These are phyloP conservation scores for Goniozus legneri DNA, from an alignment of 1,140 invertebrate species.

Conservation along the genomic window DNA sequence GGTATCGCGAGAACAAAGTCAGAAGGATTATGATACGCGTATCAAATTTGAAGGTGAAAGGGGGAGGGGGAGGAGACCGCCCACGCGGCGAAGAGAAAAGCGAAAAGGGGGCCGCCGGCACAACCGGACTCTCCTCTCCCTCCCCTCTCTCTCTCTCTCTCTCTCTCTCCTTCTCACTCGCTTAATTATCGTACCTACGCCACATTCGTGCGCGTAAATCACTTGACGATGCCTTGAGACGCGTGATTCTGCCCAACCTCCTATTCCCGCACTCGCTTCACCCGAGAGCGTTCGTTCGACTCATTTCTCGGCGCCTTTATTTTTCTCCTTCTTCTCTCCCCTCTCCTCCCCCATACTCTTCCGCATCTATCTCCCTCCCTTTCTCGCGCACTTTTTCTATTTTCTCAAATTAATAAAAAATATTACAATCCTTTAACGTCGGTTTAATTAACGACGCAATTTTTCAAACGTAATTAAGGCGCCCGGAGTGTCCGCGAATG, in stretches of 20 bases:
- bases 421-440: too few relatives aligned
- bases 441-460: too few relatives aligned
- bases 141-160: neutral
- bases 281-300: constrained; percentile 6
- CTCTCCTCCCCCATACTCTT: neutral
- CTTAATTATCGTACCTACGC: constrained; percentile 46
- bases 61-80: constrained; percentile 47
- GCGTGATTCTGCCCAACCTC: constrained; percentile 24
- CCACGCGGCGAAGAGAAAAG: constrained; percentile 40
- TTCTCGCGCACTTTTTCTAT: constrained; percentile 17
- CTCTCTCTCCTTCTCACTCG: constrained; percentile 18
- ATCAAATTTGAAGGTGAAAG: constrained; percentile 48
- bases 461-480: too few relatives aligned
- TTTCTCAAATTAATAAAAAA: too few relatives aligned
- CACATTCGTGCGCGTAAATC: constrained; percentile 46
- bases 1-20: constrained; percentile 25
- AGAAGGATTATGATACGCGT: constrained; percentile 48
- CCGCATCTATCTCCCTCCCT: constrained; percentile 2
- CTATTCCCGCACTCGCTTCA: neutral
- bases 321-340: constrained; percentile 4
- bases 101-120: constrained; percentile 37
- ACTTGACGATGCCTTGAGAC: constrained; percentile 36
- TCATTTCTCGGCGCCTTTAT: neutral
- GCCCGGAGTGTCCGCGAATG: too few relatives aligned
- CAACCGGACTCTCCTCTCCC: neutral